Evolutionary conservation across 2,113 vertebrate genomes (phyloP).

Genomic region (Dendrocopos noguchii): DNA sequence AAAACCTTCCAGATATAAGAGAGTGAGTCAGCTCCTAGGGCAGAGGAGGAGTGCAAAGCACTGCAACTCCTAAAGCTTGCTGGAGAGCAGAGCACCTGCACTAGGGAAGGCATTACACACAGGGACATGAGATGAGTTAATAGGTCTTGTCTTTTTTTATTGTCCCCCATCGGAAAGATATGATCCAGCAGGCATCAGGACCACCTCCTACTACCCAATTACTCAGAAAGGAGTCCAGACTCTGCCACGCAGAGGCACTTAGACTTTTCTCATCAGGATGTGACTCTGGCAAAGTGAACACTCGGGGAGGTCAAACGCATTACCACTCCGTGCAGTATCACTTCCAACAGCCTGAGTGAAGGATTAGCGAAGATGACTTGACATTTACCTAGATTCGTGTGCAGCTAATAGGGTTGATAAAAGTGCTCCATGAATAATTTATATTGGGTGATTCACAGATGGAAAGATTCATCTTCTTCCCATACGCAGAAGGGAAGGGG

Average conservation of each 20-base stretch:
- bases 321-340: conserved; percentile 1
- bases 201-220: background rate
- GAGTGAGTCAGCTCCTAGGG: background rate
- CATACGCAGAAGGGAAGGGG: conserved; percentile 5
- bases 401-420: conserved; percentile 68
- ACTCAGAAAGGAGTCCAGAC: background rate
- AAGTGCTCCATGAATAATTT: conserved; percentile 68
- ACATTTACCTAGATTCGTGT: conserved; percentile 70
- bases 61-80: background rate
- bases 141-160: background rate
- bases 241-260: conserved; percentile 7
- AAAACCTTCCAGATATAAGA: background rate
- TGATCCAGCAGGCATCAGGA: background rate
- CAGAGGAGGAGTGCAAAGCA: background rate
- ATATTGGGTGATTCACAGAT: conserved; percentile 43
- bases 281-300: background rate
- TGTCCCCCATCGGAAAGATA: background rate
- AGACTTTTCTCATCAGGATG: conserved; percentile 11
- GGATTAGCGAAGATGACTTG: conserved; percentile 63
- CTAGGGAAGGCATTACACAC: background rate
- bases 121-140: background rate
- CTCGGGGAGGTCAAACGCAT: conserved; percentile 42
- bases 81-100: background rate
- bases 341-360: conserved; percentile 37
- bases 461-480: conserved; percentile 58